Base-by-base conservation (phyloP, 2,888 invertebrate species). In the Gerris lacustris region DNA sequence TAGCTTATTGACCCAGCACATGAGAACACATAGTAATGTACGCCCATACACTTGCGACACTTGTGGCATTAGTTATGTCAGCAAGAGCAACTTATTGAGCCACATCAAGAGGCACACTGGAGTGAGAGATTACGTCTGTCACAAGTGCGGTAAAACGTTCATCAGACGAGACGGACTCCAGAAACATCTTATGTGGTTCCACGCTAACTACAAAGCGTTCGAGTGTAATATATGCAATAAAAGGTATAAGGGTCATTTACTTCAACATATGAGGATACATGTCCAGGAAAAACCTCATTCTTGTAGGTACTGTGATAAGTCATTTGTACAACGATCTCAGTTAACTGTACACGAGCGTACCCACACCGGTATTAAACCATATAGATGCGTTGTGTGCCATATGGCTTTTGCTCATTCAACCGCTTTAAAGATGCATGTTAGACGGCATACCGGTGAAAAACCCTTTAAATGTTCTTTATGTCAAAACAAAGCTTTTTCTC, bases 331-430 rank as follows among this genome's bases (percentile, higher is more conserved):
- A 78, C 87, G 91, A 73, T 91, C 91, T 0, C 93, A 94, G 78
- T 80, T 92, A 74, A 91, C 88, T 11, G 92, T 93, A 0, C 93
- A 94, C 76, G 87, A 88, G 78, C 84, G 93, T 17, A 88, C 88
- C n/a, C 94, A 94, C 78, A 89, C 90, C 0, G 93, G 93, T 0
- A 91, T 88, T 75, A 84, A 90, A 69, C 94, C 94, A 0, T 94
- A 91, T 78, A 83, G 87, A 18, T 94, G 94, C 80, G 86, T 87
- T 76, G 91, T 93, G 71, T 91, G 91, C 79, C 85, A 86, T 81
- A 86, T 88, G 74, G 86, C 88, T 0, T 94, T 93, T 79, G 88
- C 91, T 0, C 92, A 93, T 80, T 91, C 92, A 0, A 92, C 91
- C 15, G 92, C 92, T 0, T 82, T 93, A 6, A 91, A 91, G 81